Evolutionary conservation across 2,888 invertebrate species (phyloP), one percentile per base, ranked within the genome.

Genomic region (Alviniconcha strummeri): DNA sequence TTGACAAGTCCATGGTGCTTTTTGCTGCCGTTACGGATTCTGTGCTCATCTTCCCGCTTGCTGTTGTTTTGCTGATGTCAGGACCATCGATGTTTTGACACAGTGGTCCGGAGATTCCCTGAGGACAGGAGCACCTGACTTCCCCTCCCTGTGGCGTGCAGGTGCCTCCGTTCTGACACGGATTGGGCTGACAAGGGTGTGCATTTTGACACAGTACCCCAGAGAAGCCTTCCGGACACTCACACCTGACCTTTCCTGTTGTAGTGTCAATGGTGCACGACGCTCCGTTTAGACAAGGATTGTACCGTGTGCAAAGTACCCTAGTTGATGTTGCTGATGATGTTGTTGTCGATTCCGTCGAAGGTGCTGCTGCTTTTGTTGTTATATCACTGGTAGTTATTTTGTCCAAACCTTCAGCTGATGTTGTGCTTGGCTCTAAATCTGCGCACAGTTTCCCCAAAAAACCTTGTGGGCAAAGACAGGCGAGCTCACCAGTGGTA

Each of bases 201-300:
- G 15, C 55, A 15, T 55, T 75, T 55, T 75, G 75, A 56, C 77
- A 77, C 77, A 77, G 77, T 8, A 11, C 57, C 11, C 77, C 77
- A n/a, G 57, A 57, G 19, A 19, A 77, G 5, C 77, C 77, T 57
- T 19, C 19, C 77, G n/a, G 56, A n/a, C 77, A 77, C 8, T 19
- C 9, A 11, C 77, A 77, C 1, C 2, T 7, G 57, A 17, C 5
- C 57, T 19, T 15, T 19, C 11, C n/a, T 57, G n/a, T 7, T n/a
- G 52, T 36, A 17, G 5, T 5, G 55, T 55, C 19, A 13, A 77
- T 11, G 7, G 11, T 57, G 57, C 77, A 77, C 8, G 11, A 11
- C 4, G 77, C 77, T 57, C 77, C 77, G 36, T 77, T 77, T 8
- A 4, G 9, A 11, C 77, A 77, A 9, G 77, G 77, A 19, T 77